phyloP scores from a whole-genome alignment of 2,113 vertebrate genomes.

The Ahaetulla prasina region DNA sequence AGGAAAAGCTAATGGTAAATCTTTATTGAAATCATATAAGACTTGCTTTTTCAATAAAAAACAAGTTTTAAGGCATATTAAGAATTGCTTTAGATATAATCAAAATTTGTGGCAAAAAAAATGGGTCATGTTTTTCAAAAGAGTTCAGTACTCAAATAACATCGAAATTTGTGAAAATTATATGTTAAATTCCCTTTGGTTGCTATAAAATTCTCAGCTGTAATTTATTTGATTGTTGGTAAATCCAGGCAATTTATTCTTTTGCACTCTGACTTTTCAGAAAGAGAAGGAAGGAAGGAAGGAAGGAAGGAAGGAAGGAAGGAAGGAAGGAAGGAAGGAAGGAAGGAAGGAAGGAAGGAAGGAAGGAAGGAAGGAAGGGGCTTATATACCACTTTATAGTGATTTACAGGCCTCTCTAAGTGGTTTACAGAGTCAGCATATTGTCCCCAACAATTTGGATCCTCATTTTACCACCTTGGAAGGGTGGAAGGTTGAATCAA shows the following conservation, averaged over 20 bases:
- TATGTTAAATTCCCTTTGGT: conserved; percentile 1
- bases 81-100: conserved; percentile 29
- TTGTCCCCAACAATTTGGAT: no score
- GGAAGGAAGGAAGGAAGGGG: no score
- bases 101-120: background rate
- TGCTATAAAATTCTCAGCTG: background rate
- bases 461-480: no score
- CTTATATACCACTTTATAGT: no score
- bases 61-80: conserved; percentile 41
- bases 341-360: no score
- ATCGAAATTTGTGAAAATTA: conserved; percentile 17
- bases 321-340: no score
- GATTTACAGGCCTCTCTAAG: no score
- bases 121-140: background rate
- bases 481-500: no score
- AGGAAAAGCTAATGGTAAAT: conserved; percentile 44
- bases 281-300: background rate
- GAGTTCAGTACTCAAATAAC: conserved; percentile 13
- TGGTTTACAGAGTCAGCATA: no score
- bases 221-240: background rate
- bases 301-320: background rate
- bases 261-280: background rate
- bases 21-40: conserved; percentile 35
- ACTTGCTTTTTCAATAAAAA: conserved; percentile 27
- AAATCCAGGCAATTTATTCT: conserved; percentile 1